These are phyloP conservation scores for Leucophenga varia DNA, from an alignment of 1,140 invertebrate genomes.

Conservation along the genomic window DNA sequence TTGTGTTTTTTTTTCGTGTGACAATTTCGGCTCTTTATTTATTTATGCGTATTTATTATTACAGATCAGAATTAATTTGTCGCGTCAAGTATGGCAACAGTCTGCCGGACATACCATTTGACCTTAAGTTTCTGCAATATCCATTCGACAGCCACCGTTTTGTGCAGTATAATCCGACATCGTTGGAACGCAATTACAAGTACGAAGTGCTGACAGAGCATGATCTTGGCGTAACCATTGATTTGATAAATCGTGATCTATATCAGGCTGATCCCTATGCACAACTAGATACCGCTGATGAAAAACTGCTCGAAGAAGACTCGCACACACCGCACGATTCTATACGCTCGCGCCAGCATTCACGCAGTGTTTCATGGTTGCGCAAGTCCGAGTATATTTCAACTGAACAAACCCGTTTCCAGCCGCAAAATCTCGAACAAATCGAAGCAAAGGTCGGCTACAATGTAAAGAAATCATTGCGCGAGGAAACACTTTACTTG, in stretches of 20 bases:
- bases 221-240: slow-evolving; percentile 94
- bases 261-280: slow-evolving; percentile 78
- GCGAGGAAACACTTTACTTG: slow-evolving; percentile 94
- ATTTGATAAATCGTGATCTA: slow-evolving; percentile 93
- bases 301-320: slow-evolving; percentile 92
- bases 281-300: slow-evolving; percentile 83
- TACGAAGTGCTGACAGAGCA: slow-evolving; percentile 97
- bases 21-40: background rate
- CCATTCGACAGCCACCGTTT: slow-evolving; percentile 94
- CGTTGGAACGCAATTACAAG: slow-evolving; percentile 87
- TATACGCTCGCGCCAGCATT: slow-evolving; percentile 86
- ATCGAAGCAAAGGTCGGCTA: slow-evolving; percentile 98
- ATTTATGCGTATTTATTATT: slow-evolving; percentile 4
- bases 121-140: slow-evolving; percentile 97
- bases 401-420: slow-evolving; percentile 96
- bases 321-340: slow-evolving; percentile 84
- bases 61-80: slow-evolving; percentile 68
- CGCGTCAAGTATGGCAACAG: slow-evolving; percentile 95
- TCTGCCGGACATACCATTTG: slow-evolving; percentile 96
- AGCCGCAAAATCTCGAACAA: slow-evolving; percentile 93
- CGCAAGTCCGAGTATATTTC: slow-evolving; percentile 99
- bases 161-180: slow-evolving; percentile 97
- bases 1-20: background rate
- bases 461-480: slow-evolving; percentile 93
- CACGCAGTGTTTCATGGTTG: slow-evolving; percentile 92